phyloP scores from a whole-genome alignment of 2,888 invertebrate genomes.

The Therioaphis trifolii region DNA sequence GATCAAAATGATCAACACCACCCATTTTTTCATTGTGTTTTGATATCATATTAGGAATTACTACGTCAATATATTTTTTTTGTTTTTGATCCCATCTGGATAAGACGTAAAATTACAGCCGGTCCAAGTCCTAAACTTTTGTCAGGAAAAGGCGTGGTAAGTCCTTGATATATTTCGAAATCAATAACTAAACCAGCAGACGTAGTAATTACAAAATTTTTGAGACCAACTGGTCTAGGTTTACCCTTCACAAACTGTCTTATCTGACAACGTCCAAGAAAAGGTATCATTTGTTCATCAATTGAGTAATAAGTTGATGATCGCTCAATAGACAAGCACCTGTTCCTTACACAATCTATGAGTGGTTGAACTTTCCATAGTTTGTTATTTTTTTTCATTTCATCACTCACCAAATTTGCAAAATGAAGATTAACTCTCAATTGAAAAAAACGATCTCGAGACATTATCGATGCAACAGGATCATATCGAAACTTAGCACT shows the following conservation, averaged over 20 bases:
- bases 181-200: slow-evolving; percentile 45
- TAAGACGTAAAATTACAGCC: slow-evolving; percentile 41
- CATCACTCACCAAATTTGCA: slow-evolving; percentile 25
- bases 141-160: background rate
- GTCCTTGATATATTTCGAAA: slow-evolving; percentile 44
- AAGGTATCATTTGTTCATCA: slow-evolving; percentile 59
- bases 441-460: slow-evolving; percentile 53
- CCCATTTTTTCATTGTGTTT: slow-evolving; percentile 56
- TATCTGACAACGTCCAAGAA: slow-evolving; percentile 43
- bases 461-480: slow-evolving; percentile 34
- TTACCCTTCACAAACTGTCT: slow-evolving; percentile 52
- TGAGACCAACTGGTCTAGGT: slow-evolving; percentile 50
- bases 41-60: slow-evolving; percentile 44
- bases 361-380: slow-evolving; percentile 52
- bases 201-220: slow-evolving; percentile 43
- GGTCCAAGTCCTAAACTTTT: slow-evolving; percentile 38
- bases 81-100: slow-evolving; percentile 41
- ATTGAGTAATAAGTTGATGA: slow-evolving; percentile 37
- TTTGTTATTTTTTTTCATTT: slow-evolving; percentile 18
- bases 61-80: slow-evolving; percentile 35
- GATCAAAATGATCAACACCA: slow-evolving; percentile 46
- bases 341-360: slow-evolving; percentile 36
- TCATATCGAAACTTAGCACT: slow-evolving; percentile 30
- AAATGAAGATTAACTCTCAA: slow-evolving; percentile 57
- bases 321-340: slow-evolving; percentile 25